Percentiles rank a stretch among this genome's conserved stretches.
These are phyloP conservation scores for Bacillus rossius DNA, from an alignment of 1,140 invertebrate genomes.

Conservation along the genomic window DNA sequence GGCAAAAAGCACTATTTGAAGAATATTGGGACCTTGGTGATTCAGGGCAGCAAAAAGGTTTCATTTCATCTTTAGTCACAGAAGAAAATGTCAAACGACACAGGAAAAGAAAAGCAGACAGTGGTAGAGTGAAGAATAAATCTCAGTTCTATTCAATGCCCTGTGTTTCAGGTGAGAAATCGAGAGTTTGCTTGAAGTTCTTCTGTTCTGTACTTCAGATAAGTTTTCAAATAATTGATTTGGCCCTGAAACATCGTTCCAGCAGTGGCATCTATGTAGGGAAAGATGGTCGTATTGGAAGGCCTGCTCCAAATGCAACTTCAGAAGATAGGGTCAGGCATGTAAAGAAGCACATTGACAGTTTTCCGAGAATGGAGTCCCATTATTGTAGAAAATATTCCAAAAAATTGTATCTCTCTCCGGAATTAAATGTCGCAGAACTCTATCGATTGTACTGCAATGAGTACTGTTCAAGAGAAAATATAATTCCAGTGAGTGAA, in stretches of 20 bases:
- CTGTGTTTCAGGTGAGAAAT: no score
- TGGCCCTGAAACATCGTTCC: conserved; percentile 2
- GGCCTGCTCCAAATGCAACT: conserved; percentile 8
- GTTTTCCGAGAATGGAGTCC: conserved; percentile 22
- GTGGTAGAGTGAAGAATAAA: no score
- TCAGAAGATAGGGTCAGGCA: conserved; percentile 10
- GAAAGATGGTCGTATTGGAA: conserved; percentile 4
- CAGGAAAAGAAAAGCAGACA: no score
- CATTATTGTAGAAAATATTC: conserved; percentile 26
- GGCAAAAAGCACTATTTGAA: no score
- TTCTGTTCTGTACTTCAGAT: no score
- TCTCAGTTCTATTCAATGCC: no score
- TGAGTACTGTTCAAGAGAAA: conserved; percentile 17
- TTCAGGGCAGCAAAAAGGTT: no score
- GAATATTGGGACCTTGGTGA: no score
- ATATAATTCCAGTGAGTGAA: conserved; percentile 17
- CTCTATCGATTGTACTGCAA: conserved; percentile 23
- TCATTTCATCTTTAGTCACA: no score
- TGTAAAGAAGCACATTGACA: conserved; percentile 22
- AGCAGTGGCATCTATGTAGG: conserved; percentile 5
- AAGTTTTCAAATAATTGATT: no score
- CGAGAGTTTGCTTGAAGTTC: no score
- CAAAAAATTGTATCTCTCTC: conserved; percentile 21
- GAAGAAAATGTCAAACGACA: no score
- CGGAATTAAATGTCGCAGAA: conserved; percentile 19